These are phyloP conservation scores for Holcopasites calliopsidis DNA, from an alignment of 1,140 invertebrate species.

Conservation along the genomic window DNA sequence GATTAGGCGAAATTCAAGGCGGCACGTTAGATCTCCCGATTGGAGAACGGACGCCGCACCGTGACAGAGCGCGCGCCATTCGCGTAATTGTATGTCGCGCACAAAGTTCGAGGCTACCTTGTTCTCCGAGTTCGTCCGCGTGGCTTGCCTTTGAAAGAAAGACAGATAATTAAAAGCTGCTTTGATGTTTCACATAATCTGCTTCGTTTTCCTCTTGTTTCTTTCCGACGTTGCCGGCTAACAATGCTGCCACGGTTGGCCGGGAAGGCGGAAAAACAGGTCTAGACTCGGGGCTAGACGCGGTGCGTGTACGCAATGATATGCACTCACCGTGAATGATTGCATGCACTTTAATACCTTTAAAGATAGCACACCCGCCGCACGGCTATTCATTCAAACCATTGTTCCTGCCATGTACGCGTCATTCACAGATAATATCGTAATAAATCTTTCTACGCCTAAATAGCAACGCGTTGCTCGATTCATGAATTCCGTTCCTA, in stretches of 20 bases:
- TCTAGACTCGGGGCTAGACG: slow-evolving; percentile 24
- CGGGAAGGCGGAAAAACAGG: slow-evolving; percentile 34
- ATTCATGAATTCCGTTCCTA: neutral
- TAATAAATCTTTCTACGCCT: slow-evolving; percentile 4
- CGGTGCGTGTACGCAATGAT: slow-evolving; percentile 39
- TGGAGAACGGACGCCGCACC: no score
- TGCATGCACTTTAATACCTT: slow-evolving; percentile 33
- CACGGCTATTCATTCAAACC: slow-evolving; percentile 5
- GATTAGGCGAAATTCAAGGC: no score
- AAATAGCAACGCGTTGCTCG: neutral
- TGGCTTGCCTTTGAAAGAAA: slow-evolving; percentile 32
- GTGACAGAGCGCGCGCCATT: no score
- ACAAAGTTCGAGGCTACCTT: neutral
- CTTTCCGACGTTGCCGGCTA: slow-evolving; percentile 30
- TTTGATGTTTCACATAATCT: slow-evolving; percentile 44
- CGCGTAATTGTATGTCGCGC: slow-evolving; percentile 9
- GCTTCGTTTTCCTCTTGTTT: slow-evolving; percentile 33
- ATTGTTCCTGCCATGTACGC: neutral
- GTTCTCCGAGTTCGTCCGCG: slow-evolving; percentile 23
- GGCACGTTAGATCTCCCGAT: no score
- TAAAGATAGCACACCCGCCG: slow-evolving; percentile 7
- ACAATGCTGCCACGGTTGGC: slow-evolving; percentile 27
- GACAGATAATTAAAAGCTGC: slow-evolving; percentile 27
- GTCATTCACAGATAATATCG: neutral
- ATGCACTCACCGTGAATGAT: slow-evolving; percentile 36